Evolutionary conservation across 1,140 invertebrate species (phyloP), one percentile per base, ranked within the genome.

Genomic region (Drosophila pectinifera): DNA sequence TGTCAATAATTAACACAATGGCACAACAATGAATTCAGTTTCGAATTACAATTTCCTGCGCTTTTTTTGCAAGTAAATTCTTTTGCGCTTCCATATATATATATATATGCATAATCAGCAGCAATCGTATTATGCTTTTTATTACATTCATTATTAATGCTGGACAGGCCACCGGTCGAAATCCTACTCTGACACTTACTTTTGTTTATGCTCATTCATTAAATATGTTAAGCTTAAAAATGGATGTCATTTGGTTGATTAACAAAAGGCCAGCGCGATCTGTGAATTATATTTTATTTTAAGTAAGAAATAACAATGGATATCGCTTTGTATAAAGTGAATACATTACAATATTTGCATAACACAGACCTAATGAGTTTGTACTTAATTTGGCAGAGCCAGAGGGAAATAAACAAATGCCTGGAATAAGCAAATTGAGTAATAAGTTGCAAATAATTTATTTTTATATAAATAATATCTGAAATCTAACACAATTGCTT

Each of bases 211-310:
- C 54, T 39, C 62, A 39, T 72, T 82, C 57, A 78, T 86, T 78
- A 64, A 75, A 78, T 68, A 80, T 70, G 74, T 75, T 76, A 75
- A 75, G 62, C 53, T 68, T 49, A 75, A 81, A 83, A 78, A 76
- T 82, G 70, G 39, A 65, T 69, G 62, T 26, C 73, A 54, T 75
- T 86, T 81, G 68, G 77, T 78, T 85, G 18, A 86, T 81, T 78
- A 75, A 81, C 63, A 69, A 78, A 70, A 77, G 16, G 38, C 10
- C 13, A 48, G 62, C 57, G 42, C 38, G 24, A 80, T 65, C 55
- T 36, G 55, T 45, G 45, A 43, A 74, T 64, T 76, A 67, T 78
- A 70, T 69, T 69, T 64, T 65, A 58, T 53, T 43, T 13, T 16
- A 62, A 62, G 46, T 46, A 39, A 59, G 10, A 54, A 62, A 67